Percentiles rank a stretch among this genome's conserved stretches.
Evolutionary conservation across 1,140 invertebrate species (phyloP).

Genomic region (Hestina assimilis): DNA sequence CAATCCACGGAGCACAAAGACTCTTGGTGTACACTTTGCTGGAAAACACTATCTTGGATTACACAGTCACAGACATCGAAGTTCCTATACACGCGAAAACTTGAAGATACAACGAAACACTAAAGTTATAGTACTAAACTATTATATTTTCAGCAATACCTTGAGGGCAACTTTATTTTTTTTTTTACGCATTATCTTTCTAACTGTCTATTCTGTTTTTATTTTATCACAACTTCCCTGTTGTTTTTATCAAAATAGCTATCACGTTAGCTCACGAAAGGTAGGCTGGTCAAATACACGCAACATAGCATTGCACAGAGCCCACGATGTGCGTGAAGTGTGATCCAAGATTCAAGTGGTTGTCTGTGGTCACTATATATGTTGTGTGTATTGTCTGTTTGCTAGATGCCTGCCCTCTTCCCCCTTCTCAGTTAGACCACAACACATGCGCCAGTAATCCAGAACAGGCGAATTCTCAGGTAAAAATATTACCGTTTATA

Average conservation of each 20-base stretch:
- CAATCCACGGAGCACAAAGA: constrained; percentile 78
- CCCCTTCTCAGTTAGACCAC: constrained; percentile 84
- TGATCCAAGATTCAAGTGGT: constrained; percentile 76
- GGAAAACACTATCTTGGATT: constrained; percentile 77
- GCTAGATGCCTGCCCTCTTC: constrained; percentile 84
- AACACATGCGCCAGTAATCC: constrained; percentile 80
- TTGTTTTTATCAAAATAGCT: constrained; percentile 25
- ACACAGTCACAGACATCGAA: constrained; percentile 74
- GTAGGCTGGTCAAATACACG: constrained; percentile 73
- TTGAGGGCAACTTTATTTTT: constrained; percentile 39
- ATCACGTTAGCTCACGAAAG: constrained; percentile 42
- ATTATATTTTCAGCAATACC: constrained; percentile 25
- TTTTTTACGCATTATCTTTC: constrained; percentile 56
- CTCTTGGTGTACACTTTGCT: constrained; percentile 79
- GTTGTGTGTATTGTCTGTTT: constrained; percentile 80
- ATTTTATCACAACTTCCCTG: constrained; percentile 45
- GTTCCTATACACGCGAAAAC: constrained; percentile 24
- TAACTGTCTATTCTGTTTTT: constrained; percentile 67
- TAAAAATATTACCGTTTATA: constrained; percentile 74
- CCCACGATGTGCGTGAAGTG: constrained; percentile 71
- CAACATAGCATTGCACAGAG: constrained; percentile 72
- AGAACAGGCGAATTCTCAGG: constrained; percentile 79
- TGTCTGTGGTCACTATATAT: constrained; percentile 79
- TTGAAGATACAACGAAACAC: constrained; percentile 27
- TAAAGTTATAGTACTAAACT: constrained; percentile 15